A percentile compares a stretch with the other conserved stretches of the same genome.
Conservation (phyloP, 2,797 vertebrate genomes). For the Synanceia verrucosa region DNA sequence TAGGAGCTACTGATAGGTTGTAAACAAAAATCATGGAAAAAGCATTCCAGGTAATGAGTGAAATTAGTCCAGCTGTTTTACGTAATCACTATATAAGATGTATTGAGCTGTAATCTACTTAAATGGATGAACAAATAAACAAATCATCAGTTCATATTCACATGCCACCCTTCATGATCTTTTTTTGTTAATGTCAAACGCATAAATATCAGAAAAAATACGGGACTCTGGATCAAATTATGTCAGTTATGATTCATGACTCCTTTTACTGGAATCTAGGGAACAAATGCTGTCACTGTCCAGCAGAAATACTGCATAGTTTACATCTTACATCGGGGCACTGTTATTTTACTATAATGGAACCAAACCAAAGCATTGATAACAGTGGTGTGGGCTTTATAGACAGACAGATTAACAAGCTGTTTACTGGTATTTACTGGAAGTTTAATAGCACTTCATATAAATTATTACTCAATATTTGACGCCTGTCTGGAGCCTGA, state of each 20-base stretch:
- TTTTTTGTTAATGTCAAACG: slow-evolving; percentile 14
- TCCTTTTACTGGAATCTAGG: slow-evolving; percentile 28
- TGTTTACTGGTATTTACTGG: neutral
- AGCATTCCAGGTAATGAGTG: neutral
- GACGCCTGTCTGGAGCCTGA: neutral
- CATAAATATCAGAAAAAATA: too few species aligned
- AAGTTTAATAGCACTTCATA: neutral
- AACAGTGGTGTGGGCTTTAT: neutral
- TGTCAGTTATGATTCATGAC: slow-evolving; percentile 19
- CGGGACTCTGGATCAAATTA: slow-evolving; percentile 47
- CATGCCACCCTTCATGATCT: neutral
- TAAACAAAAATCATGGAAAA: slow-evolving; percentile 9
- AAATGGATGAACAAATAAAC: neutral
- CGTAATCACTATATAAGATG: neutral
- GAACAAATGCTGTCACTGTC: slow-evolving; percentile 15
- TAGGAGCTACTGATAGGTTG: neutral
- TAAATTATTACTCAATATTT: slow-evolving; percentile 1
- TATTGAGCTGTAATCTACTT: neutral
- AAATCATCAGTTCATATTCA: neutral
- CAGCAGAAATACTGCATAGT: slow-evolving; percentile 8
- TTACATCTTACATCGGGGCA: slow-evolving; percentile 10
- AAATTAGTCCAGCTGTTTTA: slow-evolving; percentile 1
- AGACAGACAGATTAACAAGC: neutral
- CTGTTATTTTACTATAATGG: neutral
- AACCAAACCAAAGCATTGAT: slow-evolving; percentile 4